A percentile compares a stretch with the other conserved stretches of the same genome.
phyloP scores from a whole-genome alignment of 2,113 vertebrate genomes.

The Desmodus rotundus region DNA sequence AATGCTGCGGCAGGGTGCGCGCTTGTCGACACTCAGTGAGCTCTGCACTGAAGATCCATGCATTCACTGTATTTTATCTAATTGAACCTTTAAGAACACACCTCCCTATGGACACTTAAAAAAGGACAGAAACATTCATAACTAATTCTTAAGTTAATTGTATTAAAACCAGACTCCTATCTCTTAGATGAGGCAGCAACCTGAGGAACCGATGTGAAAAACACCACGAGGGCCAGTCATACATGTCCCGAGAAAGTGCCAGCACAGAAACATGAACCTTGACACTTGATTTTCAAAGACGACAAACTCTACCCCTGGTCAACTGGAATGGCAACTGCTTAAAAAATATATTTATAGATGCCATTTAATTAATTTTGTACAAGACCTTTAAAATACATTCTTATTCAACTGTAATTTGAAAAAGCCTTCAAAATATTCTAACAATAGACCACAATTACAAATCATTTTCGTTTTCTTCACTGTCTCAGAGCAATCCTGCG shows the following conservation, averaged over 20 bases:
- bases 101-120: background rate
- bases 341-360: background rate
- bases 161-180: constrained; percentile 23
- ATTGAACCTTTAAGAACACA: background rate
- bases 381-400: background rate
- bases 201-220: background rate
- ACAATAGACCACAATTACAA: background rate
- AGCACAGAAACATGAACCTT: background rate
- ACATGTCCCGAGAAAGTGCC: background rate
- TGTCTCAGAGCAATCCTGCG: background rate
- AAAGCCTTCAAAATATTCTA: constrained; percentile 8
- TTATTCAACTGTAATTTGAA: constrained; percentile 4
- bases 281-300: constrained; percentile 17
- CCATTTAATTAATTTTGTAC: background rate
- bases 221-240: background rate
- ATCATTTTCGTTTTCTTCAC: background rate
- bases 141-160: constrained; percentile 9
- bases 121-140: background rate
- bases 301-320: background rate
- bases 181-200: background rate
- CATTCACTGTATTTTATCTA: background rate
- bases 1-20: background rate
- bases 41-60: background rate
- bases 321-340: constrained; percentile 19
- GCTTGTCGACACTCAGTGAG: background rate